phyloP scores from a whole-genome alignment of 2,888 invertebrate genomes.

The Hirtodrosophila cameraria region DNA sequence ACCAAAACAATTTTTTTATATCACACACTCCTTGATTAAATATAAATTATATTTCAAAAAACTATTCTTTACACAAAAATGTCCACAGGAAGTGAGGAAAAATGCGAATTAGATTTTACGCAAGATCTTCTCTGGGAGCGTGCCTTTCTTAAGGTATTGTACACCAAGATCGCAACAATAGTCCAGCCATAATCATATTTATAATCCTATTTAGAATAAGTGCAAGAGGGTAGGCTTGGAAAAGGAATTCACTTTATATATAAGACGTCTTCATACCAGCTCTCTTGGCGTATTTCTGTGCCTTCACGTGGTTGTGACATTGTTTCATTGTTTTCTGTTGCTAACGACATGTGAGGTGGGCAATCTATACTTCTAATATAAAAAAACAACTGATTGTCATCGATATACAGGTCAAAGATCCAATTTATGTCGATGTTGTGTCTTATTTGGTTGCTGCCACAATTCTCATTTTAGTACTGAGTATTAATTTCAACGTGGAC shows the following conservation, averaged over 20 bases:
- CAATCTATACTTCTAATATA: not conserved
- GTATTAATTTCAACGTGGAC: constrained; percentile 30
- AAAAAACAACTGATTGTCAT: not conserved
- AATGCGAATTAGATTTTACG: constrained; percentile 14
- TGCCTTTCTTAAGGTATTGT: constrained; percentile 30
- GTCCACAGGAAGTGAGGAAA: not conserved
- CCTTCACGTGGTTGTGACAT: constrained; percentile 28
- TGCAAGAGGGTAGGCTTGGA: constrained; percentile 48
- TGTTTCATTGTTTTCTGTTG: constrained; percentile 29
- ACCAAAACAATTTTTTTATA: not conserved
- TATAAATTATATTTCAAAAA: not conserved
- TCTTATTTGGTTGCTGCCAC: not conserved
- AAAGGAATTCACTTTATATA: constrained; percentile 38
- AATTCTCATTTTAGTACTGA: constrained; percentile 13
- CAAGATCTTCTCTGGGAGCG: constrained; percentile 37
- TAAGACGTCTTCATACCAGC: constrained; percentile 33
- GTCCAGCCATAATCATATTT: not conserved
- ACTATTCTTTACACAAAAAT: not conserved
- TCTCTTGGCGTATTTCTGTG: constrained; percentile 30
- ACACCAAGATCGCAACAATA: not conserved
- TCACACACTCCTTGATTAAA: constrained; percentile 15
- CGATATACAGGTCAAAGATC: constrained; percentile 4
- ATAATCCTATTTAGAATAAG: constrained; percentile 14
- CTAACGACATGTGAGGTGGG: constrained; percentile 31
- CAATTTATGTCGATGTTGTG: constrained; percentile 33